A percentile compares a stretch with the other conserved stretches of the same genome.
Conservation (phyloP, 1,140 invertebrate genomes). For the Rhyzopertha dominica region DNA sequence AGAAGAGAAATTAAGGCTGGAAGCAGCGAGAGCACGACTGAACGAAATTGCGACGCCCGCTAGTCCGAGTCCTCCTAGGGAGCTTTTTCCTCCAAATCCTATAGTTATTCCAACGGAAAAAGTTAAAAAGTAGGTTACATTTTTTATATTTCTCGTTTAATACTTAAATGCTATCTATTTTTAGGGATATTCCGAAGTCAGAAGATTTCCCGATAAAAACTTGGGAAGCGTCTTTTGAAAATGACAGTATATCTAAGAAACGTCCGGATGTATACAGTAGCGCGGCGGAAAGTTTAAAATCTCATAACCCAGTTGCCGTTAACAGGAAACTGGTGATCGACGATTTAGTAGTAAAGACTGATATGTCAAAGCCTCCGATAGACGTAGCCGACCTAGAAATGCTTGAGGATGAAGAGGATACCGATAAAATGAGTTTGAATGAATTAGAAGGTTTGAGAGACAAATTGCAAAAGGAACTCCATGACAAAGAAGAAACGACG, state of each 20-base stretch:
- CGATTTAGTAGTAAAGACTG: conserved; percentile 17
- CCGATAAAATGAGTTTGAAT: conserved; percentile 14
- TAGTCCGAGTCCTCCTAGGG: conserved; percentile 45
- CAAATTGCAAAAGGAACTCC: conserved; percentile 22
- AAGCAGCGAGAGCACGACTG: conserved; percentile 8
- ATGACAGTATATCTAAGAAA: too few species aligned
- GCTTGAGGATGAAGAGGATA: conserved; percentile 15
- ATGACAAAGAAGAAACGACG: conserved; percentile 7
- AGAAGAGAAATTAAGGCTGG: too few species aligned
- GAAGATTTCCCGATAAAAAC: background rate
- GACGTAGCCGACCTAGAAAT: conserved; percentile 31
- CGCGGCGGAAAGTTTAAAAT: conserved; percentile 22
- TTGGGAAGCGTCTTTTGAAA: conserved; percentile 17
- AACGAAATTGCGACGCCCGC: conserved; percentile 44
- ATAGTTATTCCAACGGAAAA: conserved; percentile 47
- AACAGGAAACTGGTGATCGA: background rate
- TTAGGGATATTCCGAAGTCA: background rate
- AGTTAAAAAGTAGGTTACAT: background rate
- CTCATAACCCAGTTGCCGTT: background rate
- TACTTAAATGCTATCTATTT: too few species aligned
- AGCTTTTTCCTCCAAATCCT: conserved; percentile 25
- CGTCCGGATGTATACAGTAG: conserved; percentile 38
- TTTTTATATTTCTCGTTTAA: background rate
- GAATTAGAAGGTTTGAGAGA: conserved; percentile 25
- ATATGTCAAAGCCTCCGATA: conserved; percentile 34